A percentile compares a stretch with the other conserved stretches of the same genome.
These are phyloP conservation scores for Linepithema humile DNA, from an alignment of 1,140 invertebrate species.

Conservation along the genomic window DNA sequence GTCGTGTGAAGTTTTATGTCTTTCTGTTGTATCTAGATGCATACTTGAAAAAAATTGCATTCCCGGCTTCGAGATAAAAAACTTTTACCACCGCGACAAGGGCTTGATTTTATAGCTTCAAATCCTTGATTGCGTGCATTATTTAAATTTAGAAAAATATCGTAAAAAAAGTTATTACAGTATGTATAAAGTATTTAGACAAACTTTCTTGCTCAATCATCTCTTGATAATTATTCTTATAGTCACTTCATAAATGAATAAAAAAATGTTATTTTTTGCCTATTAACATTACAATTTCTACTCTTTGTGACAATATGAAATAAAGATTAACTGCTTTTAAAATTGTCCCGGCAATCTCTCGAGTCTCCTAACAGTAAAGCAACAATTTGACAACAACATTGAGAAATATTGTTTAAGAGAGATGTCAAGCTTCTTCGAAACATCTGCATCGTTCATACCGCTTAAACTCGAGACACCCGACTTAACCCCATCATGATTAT, in stretches of 20 bases:
- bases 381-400: neutral
- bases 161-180: neutral
- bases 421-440: neutral
- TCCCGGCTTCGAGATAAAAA: neutral
- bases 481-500: conserved; percentile 60
- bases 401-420: neutral
- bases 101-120: neutral
- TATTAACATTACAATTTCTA: neutral
- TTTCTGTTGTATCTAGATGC: neutral
- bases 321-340: neutral
- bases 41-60: neutral
- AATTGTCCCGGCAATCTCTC: neutral
- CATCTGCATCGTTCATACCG: neutral
- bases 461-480: conserved; percentile 21
- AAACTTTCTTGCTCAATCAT: neutral
- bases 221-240: neutral
- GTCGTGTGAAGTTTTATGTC: conserved; percentile 20
- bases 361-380: neutral
- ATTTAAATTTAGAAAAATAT: neutral
- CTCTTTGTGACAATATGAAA: neutral
- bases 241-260: neutral
- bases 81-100: neutral
- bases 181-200: neutral
- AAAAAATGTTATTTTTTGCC: neutral
- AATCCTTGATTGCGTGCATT: neutral